Conservation (phyloP, 2,113 vertebrate genomes). For the Hippolais icterina region DNA sequence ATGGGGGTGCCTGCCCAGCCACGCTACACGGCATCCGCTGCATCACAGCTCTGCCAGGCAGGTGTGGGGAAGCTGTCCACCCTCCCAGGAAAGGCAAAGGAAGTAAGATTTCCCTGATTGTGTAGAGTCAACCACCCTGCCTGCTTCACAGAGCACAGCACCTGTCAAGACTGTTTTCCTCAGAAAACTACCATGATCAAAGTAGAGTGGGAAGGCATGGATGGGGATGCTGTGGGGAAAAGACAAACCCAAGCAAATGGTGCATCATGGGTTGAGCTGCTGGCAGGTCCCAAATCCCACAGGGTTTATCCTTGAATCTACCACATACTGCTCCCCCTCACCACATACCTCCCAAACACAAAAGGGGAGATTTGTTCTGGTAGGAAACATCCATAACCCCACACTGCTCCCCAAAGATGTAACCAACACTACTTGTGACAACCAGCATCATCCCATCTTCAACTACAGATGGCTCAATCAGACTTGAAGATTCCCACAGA, state of each 20-base stretch:
- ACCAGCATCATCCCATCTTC: neutral
- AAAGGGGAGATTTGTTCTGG: neutral
- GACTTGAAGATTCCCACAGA: neutral
- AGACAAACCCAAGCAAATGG: rapidly evolving
- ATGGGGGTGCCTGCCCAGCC: neutral
- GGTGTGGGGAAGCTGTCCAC: rapidly evolving
- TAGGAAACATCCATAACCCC: neutral
- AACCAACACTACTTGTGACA: neutral
- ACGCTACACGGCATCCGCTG: neutral
- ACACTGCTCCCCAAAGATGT: neutral
- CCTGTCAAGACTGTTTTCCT: neutral
- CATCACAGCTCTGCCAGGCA: rapidly evolving
- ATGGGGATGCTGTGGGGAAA: neutral
- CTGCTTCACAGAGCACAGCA: neutral
- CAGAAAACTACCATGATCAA: rapidly evolving
- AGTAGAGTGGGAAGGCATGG: rapidly evolving
- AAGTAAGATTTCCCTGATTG: rapidly evolving
- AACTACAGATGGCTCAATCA: neutral
- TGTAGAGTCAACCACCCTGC: neutral
- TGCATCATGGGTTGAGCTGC: rapidly evolving
- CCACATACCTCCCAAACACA: neutral
- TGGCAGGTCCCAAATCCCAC: neutral
- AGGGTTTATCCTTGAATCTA: neutral
- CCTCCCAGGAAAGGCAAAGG: neutral
- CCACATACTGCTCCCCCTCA: neutral